Evolutionary conservation across 2,113 vertebrate genomes (phyloP).

Genomic region (Amblyornis subalaris): DNA sequence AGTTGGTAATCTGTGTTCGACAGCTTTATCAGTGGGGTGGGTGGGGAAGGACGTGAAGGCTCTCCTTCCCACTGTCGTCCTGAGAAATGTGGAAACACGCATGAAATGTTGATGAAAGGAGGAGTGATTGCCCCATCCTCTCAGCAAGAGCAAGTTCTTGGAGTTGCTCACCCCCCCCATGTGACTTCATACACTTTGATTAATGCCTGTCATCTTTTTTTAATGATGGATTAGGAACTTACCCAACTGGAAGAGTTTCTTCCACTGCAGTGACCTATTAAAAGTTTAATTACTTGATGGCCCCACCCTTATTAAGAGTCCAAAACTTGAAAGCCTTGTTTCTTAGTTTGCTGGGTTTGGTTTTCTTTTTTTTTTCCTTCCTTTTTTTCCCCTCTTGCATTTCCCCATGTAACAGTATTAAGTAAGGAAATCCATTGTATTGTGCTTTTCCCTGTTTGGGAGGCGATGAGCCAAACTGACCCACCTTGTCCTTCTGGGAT

Average conservation of each 20-base stretch:
- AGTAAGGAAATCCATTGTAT: neutral
- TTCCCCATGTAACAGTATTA: neutral
- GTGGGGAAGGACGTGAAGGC: constrained; percentile 24
- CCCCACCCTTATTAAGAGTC: constrained; percentile 54
- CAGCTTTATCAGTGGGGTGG: constrained; percentile 54
- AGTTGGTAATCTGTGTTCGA: neutral
- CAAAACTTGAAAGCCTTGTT: constrained; percentile 44
- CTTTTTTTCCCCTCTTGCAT: neutral
- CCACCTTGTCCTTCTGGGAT: neutral
- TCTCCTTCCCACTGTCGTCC: neutral
- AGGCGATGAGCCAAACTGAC: neutral
- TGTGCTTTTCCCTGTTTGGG: neutral
- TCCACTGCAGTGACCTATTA: constrained; percentile 64
- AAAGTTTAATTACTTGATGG: constrained; percentile 56
- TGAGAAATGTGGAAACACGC: constrained; percentile 54
- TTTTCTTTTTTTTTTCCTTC: neutral
- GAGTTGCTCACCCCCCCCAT: neutral
- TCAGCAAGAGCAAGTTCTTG: constrained; percentile 17
- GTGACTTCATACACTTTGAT: constrained; percentile 54
- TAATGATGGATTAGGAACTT: constrained; percentile 62
- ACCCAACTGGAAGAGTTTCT: constrained; percentile 67
- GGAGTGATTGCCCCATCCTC: constrained; percentile 46
- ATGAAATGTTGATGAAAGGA: constrained; percentile 53
- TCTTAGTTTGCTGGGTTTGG: neutral
- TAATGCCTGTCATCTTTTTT: constrained; percentile 38